These are phyloP conservation scores for Catalaphyllia jardinei DNA, from an alignment of 64 coral and sea anemone species.

Conservation along the genomic window DNA sequence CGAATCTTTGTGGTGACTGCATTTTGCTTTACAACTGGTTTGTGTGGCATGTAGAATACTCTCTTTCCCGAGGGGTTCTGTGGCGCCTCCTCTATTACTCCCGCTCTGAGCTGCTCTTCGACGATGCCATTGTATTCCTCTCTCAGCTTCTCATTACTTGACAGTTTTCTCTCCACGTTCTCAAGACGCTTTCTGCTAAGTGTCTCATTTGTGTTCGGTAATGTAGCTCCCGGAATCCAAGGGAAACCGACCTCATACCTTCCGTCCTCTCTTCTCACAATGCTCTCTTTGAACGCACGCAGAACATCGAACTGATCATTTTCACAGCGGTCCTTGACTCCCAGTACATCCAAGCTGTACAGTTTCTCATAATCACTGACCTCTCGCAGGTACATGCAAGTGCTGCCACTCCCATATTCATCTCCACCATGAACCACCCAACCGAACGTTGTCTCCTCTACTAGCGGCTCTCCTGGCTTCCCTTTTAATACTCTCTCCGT, in stretches of 20 bases:
- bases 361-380: slow-evolving; percentile 35
- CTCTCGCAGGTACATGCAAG: not conserved
- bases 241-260: slow-evolving; percentile 25
- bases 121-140: not conserved
- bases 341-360: slow-evolving; percentile 41
- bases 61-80: not conserved
- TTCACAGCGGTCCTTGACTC: slow-evolving; percentile 11
- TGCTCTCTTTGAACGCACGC: slow-evolving; percentile 4
- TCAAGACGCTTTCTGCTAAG: slow-evolving; percentile 39
- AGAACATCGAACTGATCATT: slow-evolving; percentile 20
- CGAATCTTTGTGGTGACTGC: not conserved
- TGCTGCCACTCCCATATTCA: not conserved
- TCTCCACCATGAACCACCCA: no score
- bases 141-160: not conserved
- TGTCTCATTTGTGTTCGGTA: slow-evolving; percentile 39
- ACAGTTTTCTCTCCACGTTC: slow-evolving; percentile 23
- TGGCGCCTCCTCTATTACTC: slow-evolving; percentile 10
- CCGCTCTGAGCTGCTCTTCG: slow-evolving; percentile 34
- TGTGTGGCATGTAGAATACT: slow-evolving; percentile 49
- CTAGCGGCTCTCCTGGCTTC: no score
- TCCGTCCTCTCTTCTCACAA: slow-evolving; percentile 8
- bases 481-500: no score
- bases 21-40: slow-evolving; percentile 26
- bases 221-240: slow-evolving; percentile 29
- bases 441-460: no score